Evolutionary conservation across 2,113 vertebrate species (phyloP), one percentile per base, ranked within the genome.

Genomic region (Rafetus swinhoei): DNA sequence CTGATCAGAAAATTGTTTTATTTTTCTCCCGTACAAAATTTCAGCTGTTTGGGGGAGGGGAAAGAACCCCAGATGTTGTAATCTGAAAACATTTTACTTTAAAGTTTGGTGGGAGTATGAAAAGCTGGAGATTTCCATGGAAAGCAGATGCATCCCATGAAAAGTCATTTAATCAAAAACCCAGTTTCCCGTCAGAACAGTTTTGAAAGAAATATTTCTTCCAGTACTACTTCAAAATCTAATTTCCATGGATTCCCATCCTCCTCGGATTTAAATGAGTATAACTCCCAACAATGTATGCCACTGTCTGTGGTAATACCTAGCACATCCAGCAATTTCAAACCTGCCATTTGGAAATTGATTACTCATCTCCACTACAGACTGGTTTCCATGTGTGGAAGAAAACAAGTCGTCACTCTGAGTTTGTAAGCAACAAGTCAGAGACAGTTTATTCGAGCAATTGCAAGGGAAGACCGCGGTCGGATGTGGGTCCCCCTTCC

Each of bases 81-180:
- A 32, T 84, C 54, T 79, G 59, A 84, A 93, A 90, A 60, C 4
- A 57, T 1, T 0, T 39, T 8, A 52, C 88, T 35, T 32, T 62
- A 14, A 81, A 29, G 56, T 92, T 84, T 86, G 12, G n/a, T 21
- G 74, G 13, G 77, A 18, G 14, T 86, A 2, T 27, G 27, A 91
- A 27, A 11, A 88, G 9, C 9, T 92, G 16, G 62, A 65, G 62
- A 65, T 65, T 32, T 32, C 14, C 62, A 6, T 21, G 45, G n/a
- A 77, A 85, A 52, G 62, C 32, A 32, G 14, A 93, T 60, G 27
- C 45, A 59, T 84, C 91, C 84, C 53, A 22, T 76, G 4, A 56
- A 83, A 88, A 60, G 29, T 93, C 72, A 1, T 59, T 82, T 92
- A 45, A 88, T 87, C 56, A 88, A 69, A 90, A 90, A 13, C 22